Evolutionary conservation across 2,113 vertebrate species (phyloP).

Genomic region (Nothocercus nigrocapillus): DNA sequence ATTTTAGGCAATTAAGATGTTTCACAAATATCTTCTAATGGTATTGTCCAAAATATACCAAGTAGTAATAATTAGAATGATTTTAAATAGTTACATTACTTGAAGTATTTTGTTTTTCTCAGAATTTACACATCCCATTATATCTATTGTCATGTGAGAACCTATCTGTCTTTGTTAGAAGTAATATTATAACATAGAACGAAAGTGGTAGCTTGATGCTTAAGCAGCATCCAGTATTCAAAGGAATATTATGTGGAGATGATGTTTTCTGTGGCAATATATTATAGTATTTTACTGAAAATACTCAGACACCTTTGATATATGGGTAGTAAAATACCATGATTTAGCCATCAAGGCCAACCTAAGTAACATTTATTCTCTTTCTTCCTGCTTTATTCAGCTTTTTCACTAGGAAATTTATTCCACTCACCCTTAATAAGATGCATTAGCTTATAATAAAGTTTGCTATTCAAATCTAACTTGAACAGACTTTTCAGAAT

Average conservation of each 20-base stretch:
- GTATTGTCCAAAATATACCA: not conserved
- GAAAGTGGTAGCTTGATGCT: not conserved
- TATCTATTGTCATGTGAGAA: not conserved
- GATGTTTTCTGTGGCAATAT: not conserved
- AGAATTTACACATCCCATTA: not conserved
- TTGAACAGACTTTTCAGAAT: not conserved
- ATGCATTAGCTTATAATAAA: constrained; percentile 5
- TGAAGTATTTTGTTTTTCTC: not conserved
- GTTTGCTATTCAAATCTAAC: not conserved
- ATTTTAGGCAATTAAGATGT: not conserved
- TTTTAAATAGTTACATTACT: not conserved
- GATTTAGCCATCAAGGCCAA: not conserved
- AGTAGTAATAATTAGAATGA: not conserved
- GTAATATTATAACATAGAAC: not conserved
- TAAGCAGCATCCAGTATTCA: not conserved
- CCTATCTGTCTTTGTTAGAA: not conserved
- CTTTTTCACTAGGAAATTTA: not conserved
- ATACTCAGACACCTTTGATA: not conserved
- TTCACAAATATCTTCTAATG: not conserved
- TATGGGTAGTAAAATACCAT: not conserved
- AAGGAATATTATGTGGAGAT: not conserved
- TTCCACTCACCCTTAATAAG: not conserved
- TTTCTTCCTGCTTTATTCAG: not conserved
- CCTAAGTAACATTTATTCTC: not conserved
- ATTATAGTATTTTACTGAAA: not conserved